Conservation (phyloP, 1,140 invertebrate genomes). For the Drosophila burlai region DNA sequence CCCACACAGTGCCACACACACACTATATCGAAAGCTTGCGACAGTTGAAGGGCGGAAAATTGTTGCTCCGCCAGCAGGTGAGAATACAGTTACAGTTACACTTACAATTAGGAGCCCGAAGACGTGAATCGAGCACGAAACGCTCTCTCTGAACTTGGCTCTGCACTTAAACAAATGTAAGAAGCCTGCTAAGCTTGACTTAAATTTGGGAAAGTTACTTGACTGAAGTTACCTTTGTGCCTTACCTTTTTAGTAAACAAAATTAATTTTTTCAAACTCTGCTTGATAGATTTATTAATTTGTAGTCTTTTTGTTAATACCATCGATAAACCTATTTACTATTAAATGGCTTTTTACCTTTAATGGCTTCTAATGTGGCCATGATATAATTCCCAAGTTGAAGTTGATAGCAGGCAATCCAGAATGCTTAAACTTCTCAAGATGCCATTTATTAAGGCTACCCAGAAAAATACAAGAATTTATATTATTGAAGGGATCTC, state of each 20-base stretch:
- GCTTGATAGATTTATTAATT: no score
- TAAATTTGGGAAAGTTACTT: background rate
- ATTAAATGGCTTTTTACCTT: no score
- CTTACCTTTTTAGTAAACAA: background rate
- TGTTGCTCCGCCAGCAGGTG: slow-evolving; percentile 66
- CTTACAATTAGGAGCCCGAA: slow-evolving; percentile 35
- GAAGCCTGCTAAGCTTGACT: background rate
- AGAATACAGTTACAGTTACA: slow-evolving; percentile 32
- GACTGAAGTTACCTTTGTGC: background rate
- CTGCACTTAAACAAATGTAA: slow-evolving; percentile 1
- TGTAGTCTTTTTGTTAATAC: background rate
- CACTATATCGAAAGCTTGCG: slow-evolving; percentile 1
- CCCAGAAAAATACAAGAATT: no score
- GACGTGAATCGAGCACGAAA: slow-evolving; percentile 20
- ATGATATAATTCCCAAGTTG: background rate
- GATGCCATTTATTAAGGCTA: no score
- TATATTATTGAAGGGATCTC: background rate
- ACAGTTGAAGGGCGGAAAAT: slow-evolving; percentile 54
- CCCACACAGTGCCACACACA: slow-evolving; percentile 28
- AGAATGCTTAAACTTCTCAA: background rate
- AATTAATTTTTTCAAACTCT: background rate
- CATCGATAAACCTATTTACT: accelerated
- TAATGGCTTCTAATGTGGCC: background rate
- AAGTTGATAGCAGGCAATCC: background rate
- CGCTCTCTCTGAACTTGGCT: slow-evolving; percentile 10